Percentiles rank a stretch among this genome's conserved stretches.
These are phyloP conservation scores for Vicugna pacos DNA, from an alignment of 2,113 vertebrate species.

Conservation along the genomic window DNA sequence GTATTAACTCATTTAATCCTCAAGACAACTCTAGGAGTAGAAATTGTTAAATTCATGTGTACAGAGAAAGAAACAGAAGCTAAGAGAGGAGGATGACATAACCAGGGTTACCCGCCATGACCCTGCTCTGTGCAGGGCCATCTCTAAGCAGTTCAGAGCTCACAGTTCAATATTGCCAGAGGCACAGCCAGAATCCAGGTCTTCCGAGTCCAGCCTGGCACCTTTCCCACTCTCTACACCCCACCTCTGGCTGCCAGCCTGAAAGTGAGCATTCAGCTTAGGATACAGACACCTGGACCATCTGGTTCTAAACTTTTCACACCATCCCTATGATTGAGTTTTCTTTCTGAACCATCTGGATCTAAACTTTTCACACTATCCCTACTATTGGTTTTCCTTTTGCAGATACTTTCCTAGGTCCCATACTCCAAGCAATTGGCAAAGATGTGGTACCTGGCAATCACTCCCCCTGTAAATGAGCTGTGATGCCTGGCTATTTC, in stretches of 20 bases:
- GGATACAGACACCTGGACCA: background rate
- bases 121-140: background rate
- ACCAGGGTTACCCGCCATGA: rapidly evolving
- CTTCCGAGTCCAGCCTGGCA: background rate
- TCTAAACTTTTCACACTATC: background rate
- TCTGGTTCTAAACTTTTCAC: background rate
- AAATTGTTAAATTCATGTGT: background rate
- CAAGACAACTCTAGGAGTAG: background rate
- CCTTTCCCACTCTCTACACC: background rate
- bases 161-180: background rate
- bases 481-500: background rate
- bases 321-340: rapidly evolving
- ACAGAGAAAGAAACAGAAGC: background rate
- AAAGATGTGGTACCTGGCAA: background rate
- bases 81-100: background rate
- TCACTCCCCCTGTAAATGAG: background rate
- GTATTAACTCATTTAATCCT: background rate
- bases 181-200: background rate
- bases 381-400: background rate
- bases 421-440: background rate
- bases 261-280: background rate
- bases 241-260: background rate
- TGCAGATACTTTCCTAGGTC: background rate
- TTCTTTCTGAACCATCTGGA: background rate
- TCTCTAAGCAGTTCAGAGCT: background rate